Evolutionary conservation across 2,113 vertebrate genomes (phyloP), one percentile per base, ranked within the genome.

Genomic region (Sarotherodon lohbergeri): DNA sequence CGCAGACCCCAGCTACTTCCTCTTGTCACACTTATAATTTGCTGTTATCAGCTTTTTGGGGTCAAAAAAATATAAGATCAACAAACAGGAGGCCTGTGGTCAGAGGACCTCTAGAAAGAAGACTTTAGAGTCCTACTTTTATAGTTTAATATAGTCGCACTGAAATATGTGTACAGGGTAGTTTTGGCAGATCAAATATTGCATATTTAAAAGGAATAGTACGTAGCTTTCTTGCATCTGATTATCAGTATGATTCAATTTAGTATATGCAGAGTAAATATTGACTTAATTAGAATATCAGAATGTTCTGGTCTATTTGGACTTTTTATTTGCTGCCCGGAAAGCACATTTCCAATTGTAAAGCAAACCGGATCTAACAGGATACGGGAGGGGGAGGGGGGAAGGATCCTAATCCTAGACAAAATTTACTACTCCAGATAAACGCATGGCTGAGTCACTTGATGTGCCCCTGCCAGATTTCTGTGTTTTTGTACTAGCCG

Each of bases 1-100:
- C 83, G n/a, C 89, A 91, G 90, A 91, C 90, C 89, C 73, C 82
- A 88, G 93, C 90, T 90, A 92, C 94, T 96, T 96, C 95, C 94
- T 88, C 82, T 92, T 94, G 93, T 95, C 93, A 94, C 88, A 93
- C 14, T 94, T 88, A 93, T 86, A 88, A 93, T 91, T 86, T 95
- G 93, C 94, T 93, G 89, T 84, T 90, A 89, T 96, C 93, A 94
- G 94, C 94, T 82, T 11, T 94, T 24, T 92, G 76, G 56, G 87
- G 92, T 91, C 85, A 5, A 73, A 48, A 82, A 83, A 52, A 90
- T 71, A 66, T 79, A 59, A 91, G 73, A 93, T 92, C 83, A 80
- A 36, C 61, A 16, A 80, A 88, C 76, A 86, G 68, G 54, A 93
- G 83, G 66, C 46, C 82, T 93, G 91, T 91, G 91, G 88, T 92